A percentile compares a stretch with the other conserved stretches of the same genome.
phyloP scores from a whole-genome alignment of 2,113 vertebrate species.

The Lipophrys pholis region DNA sequence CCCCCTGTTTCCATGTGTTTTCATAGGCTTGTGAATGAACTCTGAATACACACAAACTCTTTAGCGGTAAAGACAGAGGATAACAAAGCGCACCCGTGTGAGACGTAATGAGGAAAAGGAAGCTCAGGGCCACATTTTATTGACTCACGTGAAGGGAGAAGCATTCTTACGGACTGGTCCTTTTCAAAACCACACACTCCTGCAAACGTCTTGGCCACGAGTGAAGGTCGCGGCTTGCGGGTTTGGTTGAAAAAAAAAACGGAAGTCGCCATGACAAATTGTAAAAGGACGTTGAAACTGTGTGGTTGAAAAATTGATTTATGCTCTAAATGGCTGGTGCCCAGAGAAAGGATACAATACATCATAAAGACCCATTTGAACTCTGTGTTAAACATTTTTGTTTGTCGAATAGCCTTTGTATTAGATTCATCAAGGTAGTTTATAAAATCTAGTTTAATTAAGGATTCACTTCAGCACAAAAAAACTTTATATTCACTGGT shows the following conservation, averaged over 20 bases:
- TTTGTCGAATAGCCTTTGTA: too few relatives aligned
- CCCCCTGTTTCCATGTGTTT: slow-evolving; percentile 29
- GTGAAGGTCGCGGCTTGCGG: slow-evolving; percentile 33
- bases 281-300: slow-evolving; percentile 35
- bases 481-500: too few relatives aligned
- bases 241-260: slow-evolving; percentile 7
- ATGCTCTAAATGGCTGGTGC: slow-evolving; percentile 11
- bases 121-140: slow-evolving; percentile 3
- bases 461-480: too few relatives aligned
- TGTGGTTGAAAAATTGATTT: slow-evolving; percentile 22
- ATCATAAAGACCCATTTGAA: too few relatives aligned
- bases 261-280: slow-evolving; percentile 13
- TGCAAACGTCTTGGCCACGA: slow-evolving; percentile 24
- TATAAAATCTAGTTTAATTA: too few relatives aligned
- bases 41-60: slow-evolving; percentile 28
- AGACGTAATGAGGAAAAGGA: not conserved
- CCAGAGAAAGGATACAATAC: too few relatives aligned
- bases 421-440: too few relatives aligned
- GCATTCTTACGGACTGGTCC: not conserved
- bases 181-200: slow-evolving; percentile 13
- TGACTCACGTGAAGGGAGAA: slow-evolving; percentile 27
- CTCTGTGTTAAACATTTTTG: too few relatives aligned
- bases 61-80: slow-evolving; percentile 36
- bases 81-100: slow-evolving; percentile 18
- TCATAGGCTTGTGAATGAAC: slow-evolving; percentile 48